Percentiles rank a stretch among this genome's conserved stretches.
Conservation (phyloP, 2,888 invertebrate species). For the Harpagoxenus sublaevis region DNA sequence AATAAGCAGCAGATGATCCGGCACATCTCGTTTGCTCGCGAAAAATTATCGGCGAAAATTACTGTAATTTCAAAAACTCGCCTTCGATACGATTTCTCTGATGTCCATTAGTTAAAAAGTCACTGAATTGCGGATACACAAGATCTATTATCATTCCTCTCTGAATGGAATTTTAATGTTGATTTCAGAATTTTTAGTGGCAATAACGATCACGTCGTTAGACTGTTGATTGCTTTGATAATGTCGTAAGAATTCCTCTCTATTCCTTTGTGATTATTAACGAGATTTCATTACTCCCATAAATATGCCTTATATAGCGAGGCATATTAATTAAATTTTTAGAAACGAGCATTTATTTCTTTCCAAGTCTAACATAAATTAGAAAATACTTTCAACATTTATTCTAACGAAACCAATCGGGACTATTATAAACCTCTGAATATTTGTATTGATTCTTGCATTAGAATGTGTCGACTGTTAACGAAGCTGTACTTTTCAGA, state of each 20-base stretch:
- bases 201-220: slow-evolving; percentile 47
- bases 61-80: slow-evolving; percentile 53
- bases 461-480: neutral
- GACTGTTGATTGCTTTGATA: slow-evolving; percentile 61
- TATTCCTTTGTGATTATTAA: slow-evolving; percentile 36
- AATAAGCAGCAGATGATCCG: slow-evolving; percentile 14
- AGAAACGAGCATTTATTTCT: neutral
- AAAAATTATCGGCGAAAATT: slow-evolving; percentile 23
- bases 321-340: slow-evolving; percentile 32
- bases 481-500: neutral
- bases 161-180: slow-evolving; percentile 78
- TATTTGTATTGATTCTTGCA: neutral
- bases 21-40: neutral
- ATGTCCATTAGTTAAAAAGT: slow-evolving; percentile 57
- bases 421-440: neutral
- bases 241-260: slow-evolving; percentile 50
- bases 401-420: neutral
- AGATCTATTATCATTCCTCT: slow-evolving; percentile 53
- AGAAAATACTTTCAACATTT: neutral
- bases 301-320: neutral
- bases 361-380: neutral
- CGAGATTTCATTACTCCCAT: slow-evolving; percentile 6
- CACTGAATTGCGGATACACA: slow-evolving; percentile 58
- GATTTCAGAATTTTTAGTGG: slow-evolving; percentile 59
- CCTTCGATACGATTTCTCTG: neutral